Conservation (phyloP, 2,113 vertebrate species). For the Pollachius pollachius region DNA sequence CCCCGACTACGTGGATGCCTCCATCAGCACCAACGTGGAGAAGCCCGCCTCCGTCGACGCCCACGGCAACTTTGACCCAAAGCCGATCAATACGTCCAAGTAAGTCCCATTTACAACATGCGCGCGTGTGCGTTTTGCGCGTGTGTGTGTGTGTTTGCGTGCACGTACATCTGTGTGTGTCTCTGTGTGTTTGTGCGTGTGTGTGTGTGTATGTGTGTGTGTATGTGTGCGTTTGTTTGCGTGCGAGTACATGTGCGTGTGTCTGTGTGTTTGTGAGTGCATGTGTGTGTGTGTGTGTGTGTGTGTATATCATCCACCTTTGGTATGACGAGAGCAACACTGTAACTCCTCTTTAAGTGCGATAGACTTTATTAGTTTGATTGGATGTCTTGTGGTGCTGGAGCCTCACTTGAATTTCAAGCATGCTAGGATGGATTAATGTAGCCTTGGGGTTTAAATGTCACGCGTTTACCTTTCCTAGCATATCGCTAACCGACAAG, state of each 20-base stretch:
- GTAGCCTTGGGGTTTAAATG: not conserved
- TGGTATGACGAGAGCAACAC: too few species aligned
- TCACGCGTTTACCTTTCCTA: constrained; percentile 54
- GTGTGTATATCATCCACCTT: too few species aligned
- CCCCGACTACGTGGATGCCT: constrained; percentile 91
- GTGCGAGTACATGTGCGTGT: not conserved
- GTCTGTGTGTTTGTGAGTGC: not conserved
- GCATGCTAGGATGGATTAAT: not conserved
- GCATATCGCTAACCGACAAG: constrained; percentile 92
- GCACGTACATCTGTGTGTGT: too few species aligned
- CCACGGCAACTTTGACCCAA: constrained; percentile 97
- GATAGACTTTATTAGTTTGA: constrained; percentile 1
- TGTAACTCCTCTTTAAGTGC: too few species aligned
- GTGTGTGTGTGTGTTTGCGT: too few species aligned
- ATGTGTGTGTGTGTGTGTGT: too few species aligned
- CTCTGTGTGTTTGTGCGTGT: not conserved
- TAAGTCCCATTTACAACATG: constrained; percentile 37
- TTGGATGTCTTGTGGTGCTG: not conserved
- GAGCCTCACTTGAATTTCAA: not conserved
- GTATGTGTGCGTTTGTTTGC: not conserved
- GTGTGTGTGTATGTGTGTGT: too few species aligned
- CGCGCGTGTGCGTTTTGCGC: too few species aligned
- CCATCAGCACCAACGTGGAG: constrained; percentile 82
- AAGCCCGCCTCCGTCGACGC: constrained; percentile 87
- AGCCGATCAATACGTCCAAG: constrained; percentile 81